Percentiles rank a stretch among this genome's conserved stretches.
These are phyloP conservation scores for Itoplectis maculator DNA, from an alignment of 2,888 invertebrate genomes.

Conservation along the genomic window DNA sequence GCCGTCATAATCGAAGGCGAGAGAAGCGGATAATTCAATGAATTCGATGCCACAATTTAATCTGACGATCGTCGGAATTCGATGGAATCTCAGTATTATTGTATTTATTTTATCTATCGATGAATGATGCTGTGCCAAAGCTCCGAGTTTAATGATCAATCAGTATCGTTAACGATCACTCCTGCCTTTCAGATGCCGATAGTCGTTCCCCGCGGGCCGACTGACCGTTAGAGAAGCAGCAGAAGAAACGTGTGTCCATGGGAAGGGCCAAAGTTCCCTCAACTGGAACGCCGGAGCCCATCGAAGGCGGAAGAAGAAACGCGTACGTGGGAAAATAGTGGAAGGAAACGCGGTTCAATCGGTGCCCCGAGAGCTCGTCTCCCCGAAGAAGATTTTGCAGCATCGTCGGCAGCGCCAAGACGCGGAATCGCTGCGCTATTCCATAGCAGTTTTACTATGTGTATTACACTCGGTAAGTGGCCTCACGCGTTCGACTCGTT, in stretches of 20 bases:
- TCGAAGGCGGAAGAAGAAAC: conserved; percentile 47
- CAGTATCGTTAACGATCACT: conserved; percentile 10
- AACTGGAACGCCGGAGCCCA: conserved; percentile 45
- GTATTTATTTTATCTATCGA: not conserved
- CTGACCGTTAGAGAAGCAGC: not conserved
- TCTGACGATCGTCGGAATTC: not conserved
- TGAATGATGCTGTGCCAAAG: not conserved
- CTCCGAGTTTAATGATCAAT: not conserved
- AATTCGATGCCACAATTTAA: not conserved
- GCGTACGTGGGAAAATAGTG: conserved; percentile 63
- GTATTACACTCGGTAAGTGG: conserved; percentile 15
- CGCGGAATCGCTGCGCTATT: not conserved
- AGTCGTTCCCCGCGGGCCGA: not conserved
- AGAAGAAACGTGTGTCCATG: conserved; percentile 41
- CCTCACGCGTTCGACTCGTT: conserved; percentile 24
- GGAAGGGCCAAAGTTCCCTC: conserved; percentile 57
- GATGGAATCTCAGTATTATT: conserved; percentile 2
- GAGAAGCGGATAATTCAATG: not conserved
- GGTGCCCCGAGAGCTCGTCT: conserved; percentile 45
- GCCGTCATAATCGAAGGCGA: not conserved
- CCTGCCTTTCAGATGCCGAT: not conserved
- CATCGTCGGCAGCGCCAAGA: conserved; percentile 16
- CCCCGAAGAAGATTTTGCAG: conserved; percentile 17
- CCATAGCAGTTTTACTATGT: not conserved
- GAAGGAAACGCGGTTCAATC: conserved; percentile 50